Conservation (phyloP, 2,888 invertebrate genomes). For the Eueremaeus valkanovi region DNA sequence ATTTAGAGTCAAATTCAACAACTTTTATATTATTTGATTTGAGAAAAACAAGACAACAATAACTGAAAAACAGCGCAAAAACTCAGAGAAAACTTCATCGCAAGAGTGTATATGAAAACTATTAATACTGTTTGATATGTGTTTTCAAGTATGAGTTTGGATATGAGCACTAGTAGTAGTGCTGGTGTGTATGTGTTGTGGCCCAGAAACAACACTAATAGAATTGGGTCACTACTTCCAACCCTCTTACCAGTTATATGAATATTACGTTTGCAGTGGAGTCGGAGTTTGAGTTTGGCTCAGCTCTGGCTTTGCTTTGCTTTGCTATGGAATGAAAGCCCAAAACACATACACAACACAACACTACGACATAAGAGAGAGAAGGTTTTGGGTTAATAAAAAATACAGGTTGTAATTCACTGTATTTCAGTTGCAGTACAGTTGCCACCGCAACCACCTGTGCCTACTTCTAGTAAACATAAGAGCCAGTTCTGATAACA, state of each 20-base stretch:
- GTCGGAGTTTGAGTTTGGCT: not conserved
- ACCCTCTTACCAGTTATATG: slow-evolving; percentile 28
- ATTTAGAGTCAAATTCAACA: not conserved
- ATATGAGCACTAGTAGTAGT: not conserved
- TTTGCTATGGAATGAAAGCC: slow-evolving; percentile 6
- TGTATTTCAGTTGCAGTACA: not conserved
- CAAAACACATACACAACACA: not conserved
- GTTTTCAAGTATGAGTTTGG: slow-evolving; percentile 5
- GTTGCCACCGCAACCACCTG: slow-evolving; percentile 31
- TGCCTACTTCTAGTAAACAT: slow-evolving; percentile 10
- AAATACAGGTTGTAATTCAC: slow-evolving; percentile 27
- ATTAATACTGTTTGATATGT: slow-evolving; percentile 20
- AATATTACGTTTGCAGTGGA: slow-evolving; percentile 25
- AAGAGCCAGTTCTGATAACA: slow-evolving; percentile 6
- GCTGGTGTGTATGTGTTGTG: slow-evolving; percentile 12
- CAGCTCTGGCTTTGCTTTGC: not conserved
- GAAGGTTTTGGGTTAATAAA: slow-evolving; percentile 33
- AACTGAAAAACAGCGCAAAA: slow-evolving; percentile 22
- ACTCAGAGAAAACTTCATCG: not conserved
- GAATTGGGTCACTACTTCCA: slow-evolving; percentile 39
- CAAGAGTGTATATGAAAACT: slow-evolving; percentile 1
- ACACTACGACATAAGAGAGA: slow-evolving; percentile 17
- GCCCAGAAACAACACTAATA: slow-evolving; percentile 37
- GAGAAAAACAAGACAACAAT: not conserved
- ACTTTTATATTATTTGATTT: slow-evolving; percentile 19